Evolutionary conservation across 2,113 vertebrate genomes (phyloP).

Genomic region (Stigmatopora argus): DNA sequence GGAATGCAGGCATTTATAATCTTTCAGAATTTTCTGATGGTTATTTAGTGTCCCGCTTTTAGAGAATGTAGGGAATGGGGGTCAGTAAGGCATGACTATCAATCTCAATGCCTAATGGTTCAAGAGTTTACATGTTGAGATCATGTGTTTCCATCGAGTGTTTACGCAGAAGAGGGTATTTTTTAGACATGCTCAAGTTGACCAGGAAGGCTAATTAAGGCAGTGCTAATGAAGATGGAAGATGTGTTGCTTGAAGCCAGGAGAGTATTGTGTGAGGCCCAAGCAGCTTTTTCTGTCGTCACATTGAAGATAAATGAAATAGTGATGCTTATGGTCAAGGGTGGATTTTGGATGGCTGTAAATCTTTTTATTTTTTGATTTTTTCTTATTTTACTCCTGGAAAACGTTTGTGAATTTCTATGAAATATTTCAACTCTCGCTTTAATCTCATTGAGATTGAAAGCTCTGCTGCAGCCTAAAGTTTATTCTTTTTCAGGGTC

Average conservation of each 20-base stretch:
- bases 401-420: neutral
- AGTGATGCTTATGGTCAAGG: constrained; percentile 25
- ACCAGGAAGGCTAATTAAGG: constrained; percentile 66
- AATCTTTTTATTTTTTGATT: constrained; percentile 8
- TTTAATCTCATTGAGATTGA: constrained; percentile 3
- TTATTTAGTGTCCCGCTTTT: constrained; percentile 12
- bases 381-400: neutral
- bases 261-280: constrained; percentile 35
- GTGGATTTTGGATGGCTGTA: constrained; percentile 18
- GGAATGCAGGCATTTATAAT: neutral
- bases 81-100: constrained; percentile 29
- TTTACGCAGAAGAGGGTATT: constrained; percentile 56
- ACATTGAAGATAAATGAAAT: constrained; percentile 21
- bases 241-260: constrained; percentile 48
- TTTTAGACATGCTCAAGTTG: constrained; percentile 56
- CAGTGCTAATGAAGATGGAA: constrained; percentile 64
- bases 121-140: constrained; percentile 39
- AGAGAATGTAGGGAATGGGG: constrained; percentile 25
- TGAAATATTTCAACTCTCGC: neutral
- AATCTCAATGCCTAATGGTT: constrained; percentile 35
- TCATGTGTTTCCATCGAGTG: constrained; percentile 47
- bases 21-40: neutral
- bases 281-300: constrained; percentile 37
- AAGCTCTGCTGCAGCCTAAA: constrained; percentile 32
- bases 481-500: constrained; percentile 49